A percentile compares a stretch with the other conserved stretches of the same genome.
Evolutionary conservation across 1,140 invertebrate species (phyloP).

Genomic region (Magallana gigas): DNA sequence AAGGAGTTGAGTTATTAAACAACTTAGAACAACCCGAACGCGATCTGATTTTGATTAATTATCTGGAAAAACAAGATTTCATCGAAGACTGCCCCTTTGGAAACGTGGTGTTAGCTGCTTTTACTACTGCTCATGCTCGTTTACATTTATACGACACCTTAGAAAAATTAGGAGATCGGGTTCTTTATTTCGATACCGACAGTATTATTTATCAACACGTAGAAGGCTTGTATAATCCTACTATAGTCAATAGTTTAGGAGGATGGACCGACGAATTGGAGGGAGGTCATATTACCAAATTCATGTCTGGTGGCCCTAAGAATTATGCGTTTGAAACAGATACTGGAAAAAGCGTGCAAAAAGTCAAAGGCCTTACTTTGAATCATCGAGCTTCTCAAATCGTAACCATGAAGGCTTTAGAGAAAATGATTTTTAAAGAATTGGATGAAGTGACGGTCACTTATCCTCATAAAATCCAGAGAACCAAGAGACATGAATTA

Average conservation of each 20-base stretch:
- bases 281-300: slow-evolving; percentile 14
- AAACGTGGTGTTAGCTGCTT: slow-evolving; percentile 76
- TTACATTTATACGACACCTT: slow-evolving; percentile 76
- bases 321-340: slow-evolving; percentile 40
- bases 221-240: background rate
- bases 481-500: background rate
- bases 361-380: slow-evolving; percentile 44
- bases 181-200: slow-evolving; percentile 79
- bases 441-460: background rate
- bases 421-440: background rate
- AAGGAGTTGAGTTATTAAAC: background rate
- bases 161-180: slow-evolving; percentile 68
- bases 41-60: background rate
- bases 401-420: background rate
- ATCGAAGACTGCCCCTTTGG: background rate
- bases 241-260: background rate
- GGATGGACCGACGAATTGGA: slow-evolving; percentile 38
- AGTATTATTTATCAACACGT: slow-evolving; percentile 55
- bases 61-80: background rate
- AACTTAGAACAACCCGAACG: background rate
- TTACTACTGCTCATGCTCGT: slow-evolving; percentile 77
- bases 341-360: slow-evolving; percentile 7
- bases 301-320: slow-evolving; percentile 29
- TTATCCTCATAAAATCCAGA: background rate
- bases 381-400: background rate